Conservation (phyloP, 2,113 vertebrate species). For the Gobius niger region DNA sequence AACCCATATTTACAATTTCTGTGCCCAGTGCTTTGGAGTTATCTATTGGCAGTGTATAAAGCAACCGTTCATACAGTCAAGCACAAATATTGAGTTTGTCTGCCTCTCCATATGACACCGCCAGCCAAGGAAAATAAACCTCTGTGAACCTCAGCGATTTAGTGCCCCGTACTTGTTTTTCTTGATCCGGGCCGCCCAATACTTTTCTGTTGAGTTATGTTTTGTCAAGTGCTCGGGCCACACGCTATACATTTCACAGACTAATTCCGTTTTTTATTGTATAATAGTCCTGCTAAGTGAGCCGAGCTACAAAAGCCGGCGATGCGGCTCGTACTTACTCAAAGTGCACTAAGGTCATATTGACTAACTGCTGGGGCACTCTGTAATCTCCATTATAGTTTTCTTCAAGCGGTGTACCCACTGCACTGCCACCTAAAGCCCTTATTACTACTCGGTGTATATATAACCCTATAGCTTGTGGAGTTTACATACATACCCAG, state of each 20-base stretch:
- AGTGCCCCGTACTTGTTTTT: not conserved
- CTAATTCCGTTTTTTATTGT: not conserved
- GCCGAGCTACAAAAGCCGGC: conserved; percentile 15
- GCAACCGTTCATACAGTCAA: not conserved
- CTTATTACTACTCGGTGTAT: not conserved
- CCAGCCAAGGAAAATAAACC: not conserved
- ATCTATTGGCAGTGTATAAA: conserved; percentile 1
- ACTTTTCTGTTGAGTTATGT: not conserved
- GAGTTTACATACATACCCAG: conserved; percentile 14
- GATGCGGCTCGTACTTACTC: conserved; percentile 30
- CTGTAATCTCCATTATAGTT: conserved; percentile 21
- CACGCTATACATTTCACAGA: not conserved
- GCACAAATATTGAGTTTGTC: conserved; percentile 6
- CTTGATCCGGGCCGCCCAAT: not conserved
- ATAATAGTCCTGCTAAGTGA: conserved; percentile 7
- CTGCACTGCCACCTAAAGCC: conserved; percentile 1
- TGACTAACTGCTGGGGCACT: conserved; percentile 8
- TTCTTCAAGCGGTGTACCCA: conserved; percentile 8
- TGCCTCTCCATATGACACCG: not conserved
- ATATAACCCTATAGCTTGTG: not conserved
- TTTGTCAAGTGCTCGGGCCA: conserved; percentile 1
- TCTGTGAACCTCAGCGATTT: not conserved
- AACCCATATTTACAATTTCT: not conserved
- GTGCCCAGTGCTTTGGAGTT: conserved; percentile 5
- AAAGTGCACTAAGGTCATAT: conserved; percentile 19